Percentiles rank a stretch among this genome's conserved stretches.
Evolutionary conservation across 2,797 vertebrate species (phyloP).

Genomic region (Pantherophis vulpinus): DNA sequence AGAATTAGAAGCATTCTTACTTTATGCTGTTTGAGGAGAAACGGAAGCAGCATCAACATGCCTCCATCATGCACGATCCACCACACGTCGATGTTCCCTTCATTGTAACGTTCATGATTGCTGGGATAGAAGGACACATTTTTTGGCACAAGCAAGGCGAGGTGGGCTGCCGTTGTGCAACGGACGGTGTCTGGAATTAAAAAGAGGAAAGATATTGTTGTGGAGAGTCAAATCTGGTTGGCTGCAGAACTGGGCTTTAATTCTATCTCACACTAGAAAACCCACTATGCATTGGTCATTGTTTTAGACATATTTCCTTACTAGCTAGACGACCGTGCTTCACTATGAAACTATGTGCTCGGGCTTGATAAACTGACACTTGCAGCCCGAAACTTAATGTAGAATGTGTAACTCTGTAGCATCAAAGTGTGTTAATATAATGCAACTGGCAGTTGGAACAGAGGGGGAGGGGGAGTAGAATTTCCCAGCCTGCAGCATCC

Average conservation of each 20-base stretch:
- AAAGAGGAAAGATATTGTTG: neutral
- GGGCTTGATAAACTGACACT: no score
- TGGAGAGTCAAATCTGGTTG: neutral
- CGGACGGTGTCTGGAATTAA: conserved; percentile 86
- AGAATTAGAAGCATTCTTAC: conserved; percentile 63
- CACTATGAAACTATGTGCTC: no score
- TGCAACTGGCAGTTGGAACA: no score
- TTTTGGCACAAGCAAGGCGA: conserved; percentile 96
- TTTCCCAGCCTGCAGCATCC: no score
- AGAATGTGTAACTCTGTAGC: no score
- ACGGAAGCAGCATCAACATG: conserved; percentile 97
- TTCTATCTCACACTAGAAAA: neutral
- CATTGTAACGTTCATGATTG: conserved; percentile 95
- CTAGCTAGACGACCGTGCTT: no score
- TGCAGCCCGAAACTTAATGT: no score
- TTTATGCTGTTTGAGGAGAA: conserved; percentile 97
- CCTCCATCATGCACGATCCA: conserved; percentile 99
- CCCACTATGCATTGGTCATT: neutral
- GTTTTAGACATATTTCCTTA: neutral
- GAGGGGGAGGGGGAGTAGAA: no score
- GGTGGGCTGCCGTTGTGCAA: conserved; percentile 93
- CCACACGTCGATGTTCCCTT: conserved; percentile 97
- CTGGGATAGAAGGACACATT: conserved; percentile 96
- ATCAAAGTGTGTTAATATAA: no score
- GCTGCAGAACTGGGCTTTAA: neutral